Evolutionary conservation across 2,797 vertebrate species (phyloP).

Genomic region (Thamnophis elegans): DNA sequence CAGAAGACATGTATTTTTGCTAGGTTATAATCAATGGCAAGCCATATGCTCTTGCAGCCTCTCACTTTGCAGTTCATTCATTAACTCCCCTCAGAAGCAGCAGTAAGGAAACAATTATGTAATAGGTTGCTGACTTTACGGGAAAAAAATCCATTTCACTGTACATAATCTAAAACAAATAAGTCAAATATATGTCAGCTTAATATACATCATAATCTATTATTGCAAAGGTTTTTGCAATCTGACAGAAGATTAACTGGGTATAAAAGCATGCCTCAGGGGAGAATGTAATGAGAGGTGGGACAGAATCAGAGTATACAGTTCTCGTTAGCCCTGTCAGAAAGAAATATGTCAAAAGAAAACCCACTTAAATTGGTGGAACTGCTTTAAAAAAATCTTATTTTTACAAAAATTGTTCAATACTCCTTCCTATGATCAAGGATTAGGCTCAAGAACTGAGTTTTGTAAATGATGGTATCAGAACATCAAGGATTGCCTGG

Average conservation of each 20-base stretch:
- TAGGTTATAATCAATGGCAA: background rate
- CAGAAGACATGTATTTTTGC: background rate
- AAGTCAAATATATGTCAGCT: slow-evolving; percentile 50
- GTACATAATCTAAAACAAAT: slow-evolving; percentile 59
- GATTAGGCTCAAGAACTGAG: background rate
- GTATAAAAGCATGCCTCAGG: slow-evolving; percentile 59
- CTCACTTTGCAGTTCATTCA: background rate
- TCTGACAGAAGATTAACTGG: slow-evolving; percentile 55
- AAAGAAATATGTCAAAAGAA: slow-evolving; percentile 24
- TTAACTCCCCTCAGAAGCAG: slow-evolving; percentile 23
- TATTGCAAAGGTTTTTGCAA: slow-evolving; percentile 54
- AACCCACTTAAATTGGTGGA: slow-evolving; percentile 28
- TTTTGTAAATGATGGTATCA: background rate
- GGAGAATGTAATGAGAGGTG: slow-evolving; percentile 53
- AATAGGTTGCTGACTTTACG: slow-evolving; percentile 2
- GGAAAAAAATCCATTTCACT: background rate
- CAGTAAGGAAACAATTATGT: background rate
- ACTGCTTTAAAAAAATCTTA: slow-evolving; percentile 16
- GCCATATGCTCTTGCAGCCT: background rate
- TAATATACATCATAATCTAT: slow-evolving; percentile 62
- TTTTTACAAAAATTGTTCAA: background rate
- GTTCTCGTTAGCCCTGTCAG: slow-evolving; percentile 46
- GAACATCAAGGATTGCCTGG: background rate
- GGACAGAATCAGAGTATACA: slow-evolving; percentile 51
- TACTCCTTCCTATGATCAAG: background rate